These are phyloP conservation scores for Champsocephalus esox DNA, from an alignment of 2,797 vertebrate species.

Conservation along the genomic window DNA sequence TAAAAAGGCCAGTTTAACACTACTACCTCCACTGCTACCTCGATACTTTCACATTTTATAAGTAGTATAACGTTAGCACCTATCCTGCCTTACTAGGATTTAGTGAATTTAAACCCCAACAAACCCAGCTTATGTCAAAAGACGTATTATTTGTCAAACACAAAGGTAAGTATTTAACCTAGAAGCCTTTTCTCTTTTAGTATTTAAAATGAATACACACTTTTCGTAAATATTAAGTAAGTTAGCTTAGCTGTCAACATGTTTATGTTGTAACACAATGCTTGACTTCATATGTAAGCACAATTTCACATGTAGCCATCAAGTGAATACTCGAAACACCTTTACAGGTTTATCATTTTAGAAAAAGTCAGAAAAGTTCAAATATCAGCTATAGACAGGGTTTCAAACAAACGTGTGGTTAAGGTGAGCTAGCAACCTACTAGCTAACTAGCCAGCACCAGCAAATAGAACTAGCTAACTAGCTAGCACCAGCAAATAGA, in stretches of 20 bases:
- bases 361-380: no score
- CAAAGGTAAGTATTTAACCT: background rate
- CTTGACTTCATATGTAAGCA: background rate
- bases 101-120: background rate
- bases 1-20: background rate
- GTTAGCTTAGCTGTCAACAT: no score
- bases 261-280: no score
- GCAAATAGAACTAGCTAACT: no score
- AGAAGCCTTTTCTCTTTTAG: background rate
- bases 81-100: background rate
- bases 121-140: background rate
- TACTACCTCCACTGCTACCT: background rate
- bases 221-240: no score
- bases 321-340: background rate
- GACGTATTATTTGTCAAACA: background rate
- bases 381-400: background rate
- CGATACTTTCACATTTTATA: background rate
- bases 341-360: background rate
- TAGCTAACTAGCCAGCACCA: no score
- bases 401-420: background rate
- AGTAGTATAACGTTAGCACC: background rate
- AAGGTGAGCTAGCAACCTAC: background rate
- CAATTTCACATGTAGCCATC: background rate
- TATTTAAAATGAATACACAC: background rate
- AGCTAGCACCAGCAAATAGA: background rate